Evolutionary conservation across 35 echinoderm and acorn worm genomes (phyloP).

Genomic region (Heliocidaris tuberculata): DNA sequence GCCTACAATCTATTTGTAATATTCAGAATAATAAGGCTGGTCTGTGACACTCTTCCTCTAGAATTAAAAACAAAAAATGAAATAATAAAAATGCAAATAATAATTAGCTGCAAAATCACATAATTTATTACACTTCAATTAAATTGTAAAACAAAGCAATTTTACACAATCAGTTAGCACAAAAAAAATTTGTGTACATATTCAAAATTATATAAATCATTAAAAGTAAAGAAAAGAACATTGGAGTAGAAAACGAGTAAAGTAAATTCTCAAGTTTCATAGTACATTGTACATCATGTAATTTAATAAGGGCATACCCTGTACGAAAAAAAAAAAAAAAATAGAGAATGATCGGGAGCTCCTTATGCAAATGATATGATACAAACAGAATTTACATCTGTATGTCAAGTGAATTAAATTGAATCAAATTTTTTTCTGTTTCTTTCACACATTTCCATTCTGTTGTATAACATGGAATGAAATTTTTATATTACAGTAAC

Average conservation of each 20-base stretch:
- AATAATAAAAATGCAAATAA: not conserved
- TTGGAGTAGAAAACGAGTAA: not conserved
- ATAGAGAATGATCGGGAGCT: not conserved
- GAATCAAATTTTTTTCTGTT: not conserved
- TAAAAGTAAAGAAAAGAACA: not conserved
- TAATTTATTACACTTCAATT: constrained; percentile 7
- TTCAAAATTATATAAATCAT: not conserved
- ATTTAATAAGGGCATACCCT: not conserved
- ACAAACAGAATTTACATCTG: too few relatives aligned
- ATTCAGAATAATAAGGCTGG: too few relatives aligned
- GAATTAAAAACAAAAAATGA: not conserved
- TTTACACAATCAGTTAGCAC: not conserved
- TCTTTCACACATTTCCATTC: not conserved
- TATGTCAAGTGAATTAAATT: not conserved
- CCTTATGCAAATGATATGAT: not conserved
- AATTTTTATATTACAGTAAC: not conserved
- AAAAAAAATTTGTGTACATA: not conserved
- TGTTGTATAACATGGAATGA: not conserved
- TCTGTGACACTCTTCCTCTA: too few relatives aligned
- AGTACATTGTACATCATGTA: not conserved
- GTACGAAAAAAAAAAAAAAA: not conserved
- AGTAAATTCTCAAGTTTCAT: too few relatives aligned
- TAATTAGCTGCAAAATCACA: not conserved
- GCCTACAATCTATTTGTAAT: not conserved
- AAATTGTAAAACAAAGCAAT: not conserved